Base-by-base conservation (phyloP, 2,888 invertebrate genomes). In the Eristalis pertinax region DNA sequence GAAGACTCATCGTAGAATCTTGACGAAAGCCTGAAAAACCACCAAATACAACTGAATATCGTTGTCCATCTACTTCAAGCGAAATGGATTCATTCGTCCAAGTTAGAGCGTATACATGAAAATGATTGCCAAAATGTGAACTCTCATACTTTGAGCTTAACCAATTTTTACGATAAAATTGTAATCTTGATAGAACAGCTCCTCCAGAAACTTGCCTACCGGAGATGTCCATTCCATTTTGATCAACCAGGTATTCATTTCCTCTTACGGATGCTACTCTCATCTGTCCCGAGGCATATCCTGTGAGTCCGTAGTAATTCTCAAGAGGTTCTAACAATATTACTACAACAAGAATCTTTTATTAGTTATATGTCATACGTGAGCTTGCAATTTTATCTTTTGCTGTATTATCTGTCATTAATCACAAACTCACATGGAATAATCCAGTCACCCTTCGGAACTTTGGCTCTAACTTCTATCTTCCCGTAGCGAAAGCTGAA, bases 401-500 rank as follows among this genome's bases (percentile, higher is more conserved):
- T n/a, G 1, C 19, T 56, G 1, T 8, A 11, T 5, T 38, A 38
- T 38, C 26, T 26, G 26, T 38, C 7, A 38, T 8, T 38, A 5
- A 38, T 11, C 38, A n/a, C n/a, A n/a, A n/a, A 90, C 90, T 93
- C 93, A 97, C 97, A 94, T 85, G 97, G 97, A 91, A 96, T 95
- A 22, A 97, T 93, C 97, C 97, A 97, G 90, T 97, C 96, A 7
- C 97, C 97, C 84, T 94, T 94, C 0, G 97, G 97, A 41, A 97
- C 90, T 91, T 96, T 96, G 0, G 97, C 97, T 56, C 95, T 94
- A 0, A 97, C 93, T 89, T 95, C 94, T 24, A 97, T 93, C 70
- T 93, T 94, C 7, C 97, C 97, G 90, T 96, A 97, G 15, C 94
- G 94, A 90, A 97, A 97, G 10, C 94, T 94, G 89, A 97, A 96